Conservation (phyloP, 1,140 invertebrate genomes). For the Drosophila hydei region DNA sequence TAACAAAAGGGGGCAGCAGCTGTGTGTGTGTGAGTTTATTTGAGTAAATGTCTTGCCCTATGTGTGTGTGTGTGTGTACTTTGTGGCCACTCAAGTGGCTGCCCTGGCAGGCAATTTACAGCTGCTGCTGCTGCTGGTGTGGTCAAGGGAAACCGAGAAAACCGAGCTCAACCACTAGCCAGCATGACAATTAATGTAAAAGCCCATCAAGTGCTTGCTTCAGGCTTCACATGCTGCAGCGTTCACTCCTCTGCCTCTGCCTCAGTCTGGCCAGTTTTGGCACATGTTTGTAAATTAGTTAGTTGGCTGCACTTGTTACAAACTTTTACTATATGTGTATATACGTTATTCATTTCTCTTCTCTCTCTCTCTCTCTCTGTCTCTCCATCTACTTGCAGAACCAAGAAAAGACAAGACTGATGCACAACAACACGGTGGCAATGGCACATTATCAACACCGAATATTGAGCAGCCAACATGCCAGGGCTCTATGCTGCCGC, state of each 20-base stretch:
- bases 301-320: constrained; percentile 45
- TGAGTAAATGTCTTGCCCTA: background rate
- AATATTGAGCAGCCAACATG: constrained; percentile 85
- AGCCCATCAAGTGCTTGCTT: constrained; percentile 67
- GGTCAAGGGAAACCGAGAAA: constrained; percentile 19
- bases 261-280: constrained; percentile 19
- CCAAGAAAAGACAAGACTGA: constrained; percentile 96
- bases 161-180: constrained; percentile 43
- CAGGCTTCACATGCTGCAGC: constrained; percentile 21
- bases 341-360: constrained; percentile 25
- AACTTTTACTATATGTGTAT: constrained; percentile 15
- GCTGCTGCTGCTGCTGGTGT: constrained; percentile 25
- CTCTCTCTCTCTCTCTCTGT: constrained; percentile 28
- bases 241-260: background rate
- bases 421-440: constrained; percentile 87
- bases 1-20: constrained; percentile 27
- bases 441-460: constrained; percentile 87
- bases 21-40: background rate
- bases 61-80: constrained; percentile 35
- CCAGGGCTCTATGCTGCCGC: constrained; percentile 84
- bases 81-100: constrained; percentile 72
- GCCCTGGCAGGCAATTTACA: constrained; percentile 58
- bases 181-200: constrained; percentile 79
- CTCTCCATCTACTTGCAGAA: constrained; percentile 86
- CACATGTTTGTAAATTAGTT: constrained; percentile 61